These are phyloP conservation scores for Nettapus auritus DNA, from an alignment of 2,113 vertebrate genomes.

Conservation along the genomic window DNA sequence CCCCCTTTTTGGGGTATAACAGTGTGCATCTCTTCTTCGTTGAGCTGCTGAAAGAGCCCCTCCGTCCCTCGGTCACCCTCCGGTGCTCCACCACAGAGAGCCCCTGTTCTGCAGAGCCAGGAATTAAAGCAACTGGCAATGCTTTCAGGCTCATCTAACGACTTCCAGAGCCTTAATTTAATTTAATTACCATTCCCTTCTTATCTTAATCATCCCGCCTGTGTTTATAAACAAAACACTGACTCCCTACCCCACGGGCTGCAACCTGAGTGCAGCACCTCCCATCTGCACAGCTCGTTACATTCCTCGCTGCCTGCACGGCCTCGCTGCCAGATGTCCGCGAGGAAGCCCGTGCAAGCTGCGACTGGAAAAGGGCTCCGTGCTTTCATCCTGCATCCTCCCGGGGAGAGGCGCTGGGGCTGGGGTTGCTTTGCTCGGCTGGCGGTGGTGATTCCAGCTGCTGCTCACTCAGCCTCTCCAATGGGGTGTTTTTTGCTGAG, in stretches of 20 bases:
- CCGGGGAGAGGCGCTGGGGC: background rate
- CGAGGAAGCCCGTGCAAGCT: slow-evolving; percentile 40
- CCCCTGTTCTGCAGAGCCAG: background rate
- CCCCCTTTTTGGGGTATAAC: background rate
- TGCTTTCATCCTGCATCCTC: background rate
- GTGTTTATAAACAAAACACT: slow-evolving; percentile 74
- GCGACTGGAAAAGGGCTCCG: slow-evolving; percentile 1
- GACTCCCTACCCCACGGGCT: slow-evolving; percentile 59
- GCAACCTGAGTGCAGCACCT: slow-evolving; percentile 66
- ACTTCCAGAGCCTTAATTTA: slow-evolving; percentile 72
- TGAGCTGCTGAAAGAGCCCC: background rate
- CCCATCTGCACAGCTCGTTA: slow-evolving; percentile 70
- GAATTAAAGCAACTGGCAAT: background rate
- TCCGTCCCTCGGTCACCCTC: background rate
- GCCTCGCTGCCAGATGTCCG: slow-evolving; percentile 59
- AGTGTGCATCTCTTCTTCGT: background rate
- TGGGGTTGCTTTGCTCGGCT: background rate
- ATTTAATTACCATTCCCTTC: slow-evolving; percentile 72
- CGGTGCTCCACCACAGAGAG: background rate
- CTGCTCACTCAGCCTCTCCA: background rate
- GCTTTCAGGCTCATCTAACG: slow-evolving; percentile 52
- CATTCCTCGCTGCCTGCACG: background rate
- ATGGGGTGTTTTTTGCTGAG: background rate
- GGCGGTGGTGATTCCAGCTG: background rate
- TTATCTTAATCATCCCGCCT: slow-evolving; percentile 67